Conservation (phyloP, 2,113 vertebrate genomes). For the Cochlearius cochlearius region DNA sequence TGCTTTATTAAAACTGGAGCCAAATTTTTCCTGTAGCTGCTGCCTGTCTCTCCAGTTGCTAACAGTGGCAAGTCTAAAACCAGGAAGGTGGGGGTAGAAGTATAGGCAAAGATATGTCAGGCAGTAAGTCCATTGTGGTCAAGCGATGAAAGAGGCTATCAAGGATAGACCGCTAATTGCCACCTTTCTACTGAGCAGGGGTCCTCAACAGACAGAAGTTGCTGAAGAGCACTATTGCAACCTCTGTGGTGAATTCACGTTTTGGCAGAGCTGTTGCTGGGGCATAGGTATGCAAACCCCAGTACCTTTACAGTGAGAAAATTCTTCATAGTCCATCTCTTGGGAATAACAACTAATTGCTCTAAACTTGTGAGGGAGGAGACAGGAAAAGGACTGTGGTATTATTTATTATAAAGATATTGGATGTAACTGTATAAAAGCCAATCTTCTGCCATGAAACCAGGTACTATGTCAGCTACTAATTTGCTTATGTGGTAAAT, state of each 20-base stretch:
- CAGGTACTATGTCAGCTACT: background rate
- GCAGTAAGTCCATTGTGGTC: background rate
- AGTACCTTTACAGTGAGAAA: background rate
- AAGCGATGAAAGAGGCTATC: background rate
- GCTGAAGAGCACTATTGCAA: background rate
- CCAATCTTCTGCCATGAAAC: background rate
- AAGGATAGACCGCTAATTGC: background rate
- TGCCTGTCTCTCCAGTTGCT: background rate
- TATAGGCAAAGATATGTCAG: background rate
- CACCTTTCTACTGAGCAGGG: background rate
- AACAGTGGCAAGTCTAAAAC: accelerated
- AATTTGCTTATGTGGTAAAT: background rate
- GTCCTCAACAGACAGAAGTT: background rate
- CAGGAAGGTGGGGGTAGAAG: accelerated
- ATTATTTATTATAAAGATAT: background rate
- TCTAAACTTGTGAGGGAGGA: background rate
- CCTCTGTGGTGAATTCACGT: background rate
- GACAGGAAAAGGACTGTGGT: background rate
- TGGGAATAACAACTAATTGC: background rate
- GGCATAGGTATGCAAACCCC: accelerated
- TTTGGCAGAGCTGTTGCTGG: background rate
- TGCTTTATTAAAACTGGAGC: background rate
- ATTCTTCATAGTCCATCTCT: background rate
- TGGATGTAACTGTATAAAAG: background rate
- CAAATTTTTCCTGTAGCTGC: background rate